Evolutionary conservation across 2,113 vertebrate genomes (phyloP), one percentile per base, ranked within the genome.

Genomic region (Nibea coibor): DNA sequence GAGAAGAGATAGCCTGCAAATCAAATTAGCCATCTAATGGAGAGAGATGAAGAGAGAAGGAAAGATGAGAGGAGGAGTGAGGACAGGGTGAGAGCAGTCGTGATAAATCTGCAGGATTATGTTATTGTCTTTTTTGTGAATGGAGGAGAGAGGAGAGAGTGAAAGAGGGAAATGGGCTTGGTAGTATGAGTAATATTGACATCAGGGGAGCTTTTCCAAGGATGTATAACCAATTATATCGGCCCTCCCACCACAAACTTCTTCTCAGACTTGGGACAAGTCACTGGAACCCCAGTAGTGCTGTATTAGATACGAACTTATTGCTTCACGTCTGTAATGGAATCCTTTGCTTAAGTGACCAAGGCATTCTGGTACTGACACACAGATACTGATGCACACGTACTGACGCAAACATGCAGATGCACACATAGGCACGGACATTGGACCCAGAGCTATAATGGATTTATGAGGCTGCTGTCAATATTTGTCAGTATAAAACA

Each of bases 21-120:
- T 94, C 88, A 84, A 93, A 95, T 95, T 93, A 94, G 54, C 67
- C 56, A 39, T 87, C 89, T 88, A 91, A 86, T 90, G 88, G 89
- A 87, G 82, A 76, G 59, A 67, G 85, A 90, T 85, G 78, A 80
- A 86, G 81, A 80, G 77, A 64, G 72, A 75, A 31, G 62, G 45
- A 72, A 79, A 50, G 61, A 78, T 68, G 78, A 80, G 86, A 85
- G 62, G 58, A 70, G 22, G 82, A 74, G 85, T 84, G 66, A 81
- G 88, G 54, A 84, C 78, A 79, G 63, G 72, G 68, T 58, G 84
- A 88, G 79, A 83, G 85, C 73, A 42, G 68, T 81, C 67, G 28
- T 35, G 80, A 89, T 92, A 87, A 91, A 90, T 91, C 92, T 88
- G 77, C 72, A 87, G 90, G 83, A 92, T 91, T 89, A 81, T 42